Base-by-base conservation (phyloP, 2,888 invertebrate species). In the Stenurella melanura region DNA sequence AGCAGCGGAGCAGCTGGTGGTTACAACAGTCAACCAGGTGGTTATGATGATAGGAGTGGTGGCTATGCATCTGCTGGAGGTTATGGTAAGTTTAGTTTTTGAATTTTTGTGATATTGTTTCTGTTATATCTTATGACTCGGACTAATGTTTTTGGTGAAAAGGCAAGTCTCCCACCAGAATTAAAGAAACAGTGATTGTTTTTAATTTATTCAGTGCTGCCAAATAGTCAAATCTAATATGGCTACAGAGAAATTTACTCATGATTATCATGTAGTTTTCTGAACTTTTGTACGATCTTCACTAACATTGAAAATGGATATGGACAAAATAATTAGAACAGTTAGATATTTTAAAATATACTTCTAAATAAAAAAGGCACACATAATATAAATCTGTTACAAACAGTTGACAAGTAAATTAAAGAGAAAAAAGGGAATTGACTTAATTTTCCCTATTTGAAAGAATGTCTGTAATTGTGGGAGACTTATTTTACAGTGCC, bases 41-140 rank as follows among this genome's bases (percentile, higher is more conserved):
- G 80, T 42, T 84, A 85, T 67, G 85, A 84, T 34, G 84, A 84
- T 56, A 82, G 83, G 70, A 83, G 80, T 77, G 82, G 81, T 6
- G 85, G 85, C 63, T 85, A 85, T 74, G 82, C 79, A 34, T 78
- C 81, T 17, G 69, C 69, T 18, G 84, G 84, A 0, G 83, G 83
- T 56, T 86, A 86, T 79, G 86, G 86, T 86, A 80, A 85, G 85
- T 84, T 61, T 58, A 63, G 6, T 17, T 58, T 54, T 63, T 70
- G 12, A 42, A 26, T 21, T 6, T 21, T 30, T 26, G 15, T 68
- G 10, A 15, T 30, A 30, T 26, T 4, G 11, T 21, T n/a, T 67
- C 54, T 15, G 54, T 67, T 54, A 19, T 9, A 18, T 58, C 26
- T 67, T 15, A 15, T 26, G 6, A 18, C 17, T 34, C 9, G 11